These are phyloP conservation scores for Mystacornis crossleyi DNA, from an alignment of 2,113 vertebrate genomes.

Conservation along the genomic window DNA sequence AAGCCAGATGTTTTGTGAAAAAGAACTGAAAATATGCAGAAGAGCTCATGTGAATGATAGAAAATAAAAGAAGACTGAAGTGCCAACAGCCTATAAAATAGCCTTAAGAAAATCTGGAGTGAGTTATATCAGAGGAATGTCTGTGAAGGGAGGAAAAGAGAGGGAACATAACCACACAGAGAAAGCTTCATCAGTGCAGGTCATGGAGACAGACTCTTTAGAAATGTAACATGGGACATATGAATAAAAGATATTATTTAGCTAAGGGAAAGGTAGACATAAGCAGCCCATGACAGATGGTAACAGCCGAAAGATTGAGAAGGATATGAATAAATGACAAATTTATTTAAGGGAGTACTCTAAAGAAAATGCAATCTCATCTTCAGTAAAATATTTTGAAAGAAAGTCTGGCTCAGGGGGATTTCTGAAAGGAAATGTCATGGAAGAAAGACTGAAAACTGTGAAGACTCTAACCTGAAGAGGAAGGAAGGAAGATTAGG, in stretches of 20 bases:
- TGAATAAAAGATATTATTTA: not conserved
- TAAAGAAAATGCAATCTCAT: not conserved
- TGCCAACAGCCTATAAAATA: constrained; percentile 8
- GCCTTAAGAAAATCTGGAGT: constrained; percentile 15
- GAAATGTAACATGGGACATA: not conserved
- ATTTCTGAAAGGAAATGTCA: not conserved
- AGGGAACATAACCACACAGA: not conserved
- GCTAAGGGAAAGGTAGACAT: not conserved
- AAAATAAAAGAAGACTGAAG: not conserved
- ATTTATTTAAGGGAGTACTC: not conserved
- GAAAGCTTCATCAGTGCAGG: not conserved
- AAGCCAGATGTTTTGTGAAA: not conserved
- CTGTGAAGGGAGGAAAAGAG: constrained; percentile 5
- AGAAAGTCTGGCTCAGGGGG: not conserved
- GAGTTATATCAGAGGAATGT: not conserved
- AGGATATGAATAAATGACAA: not conserved
- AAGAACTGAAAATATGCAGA: not conserved
- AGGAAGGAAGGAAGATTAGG: not conserved
- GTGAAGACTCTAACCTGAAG: not conserved
- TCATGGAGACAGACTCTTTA: not conserved
- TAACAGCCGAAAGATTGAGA: not conserved
- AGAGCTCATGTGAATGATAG: not conserved
- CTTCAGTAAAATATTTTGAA: not conserved
- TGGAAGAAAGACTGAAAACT: not conserved
- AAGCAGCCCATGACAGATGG: not conserved